phyloP scores from a whole-genome alignment of 2,113 vertebrate genomes.

The Ammodytes dubius region DNA sequence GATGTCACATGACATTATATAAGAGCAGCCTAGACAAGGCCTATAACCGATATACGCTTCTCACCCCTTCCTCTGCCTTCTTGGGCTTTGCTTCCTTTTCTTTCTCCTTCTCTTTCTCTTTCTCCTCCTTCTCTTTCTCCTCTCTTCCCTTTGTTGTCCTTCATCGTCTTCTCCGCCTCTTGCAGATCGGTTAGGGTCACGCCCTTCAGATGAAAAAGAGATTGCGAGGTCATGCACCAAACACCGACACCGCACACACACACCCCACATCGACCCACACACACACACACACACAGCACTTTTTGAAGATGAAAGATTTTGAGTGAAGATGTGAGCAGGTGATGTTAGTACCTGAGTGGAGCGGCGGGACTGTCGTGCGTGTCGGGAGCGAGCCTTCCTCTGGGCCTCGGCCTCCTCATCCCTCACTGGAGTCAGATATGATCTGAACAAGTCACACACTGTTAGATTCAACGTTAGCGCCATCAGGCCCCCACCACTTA shows the following conservation, averaged over 20 bases:
- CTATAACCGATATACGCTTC: constrained; percentile 21
- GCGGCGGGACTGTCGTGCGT: constrained; percentile 86
- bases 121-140: constrained; percentile 72
- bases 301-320: neutral
- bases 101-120: constrained; percentile 76
- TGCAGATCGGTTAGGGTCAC: constrained; percentile 89
- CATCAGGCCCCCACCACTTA: neutral
- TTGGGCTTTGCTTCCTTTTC: constrained; percentile 81
- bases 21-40: constrained; percentile 16
- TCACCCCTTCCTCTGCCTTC: constrained; percentile 85
- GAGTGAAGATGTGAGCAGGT: neutral
- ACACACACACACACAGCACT: neutral
- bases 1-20: constrained; percentile 37
- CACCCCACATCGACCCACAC: neutral
- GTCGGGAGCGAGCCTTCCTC: constrained; percentile 87
- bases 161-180: constrained; percentile 88
- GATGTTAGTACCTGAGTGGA: constrained; percentile 83
- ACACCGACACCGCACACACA: neutral
- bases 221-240: neutral
- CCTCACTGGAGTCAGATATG: constrained; percentile 87
- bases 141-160: constrained; percentile 80
- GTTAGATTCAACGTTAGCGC: neutral
- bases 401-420: constrained; percentile 88
- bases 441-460: constrained; percentile 66
- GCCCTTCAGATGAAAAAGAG: constrained; percentile 74